Conservation (phyloP, 2,113 vertebrate genomes). For the Candoia aspera region DNA sequence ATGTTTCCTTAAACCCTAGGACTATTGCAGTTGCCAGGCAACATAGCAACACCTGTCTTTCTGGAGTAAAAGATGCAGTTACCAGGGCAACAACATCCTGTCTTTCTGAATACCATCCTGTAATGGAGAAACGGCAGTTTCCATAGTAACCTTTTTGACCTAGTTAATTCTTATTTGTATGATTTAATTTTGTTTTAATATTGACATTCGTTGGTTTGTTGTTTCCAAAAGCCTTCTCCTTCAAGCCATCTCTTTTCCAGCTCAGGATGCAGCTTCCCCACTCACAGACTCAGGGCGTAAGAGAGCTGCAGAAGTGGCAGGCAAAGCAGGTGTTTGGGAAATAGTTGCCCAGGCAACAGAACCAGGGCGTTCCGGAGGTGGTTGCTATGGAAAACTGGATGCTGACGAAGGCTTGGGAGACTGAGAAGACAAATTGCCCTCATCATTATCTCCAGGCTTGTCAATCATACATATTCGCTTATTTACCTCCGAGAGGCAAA, state of each 20-base stretch:
- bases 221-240: conserved; percentile 32
- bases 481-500: conserved; percentile 72
- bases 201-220: conserved; percentile 4
- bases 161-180: conserved; percentile 65
- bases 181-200: conserved; percentile 49
- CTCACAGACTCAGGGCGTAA: conserved; percentile 47
- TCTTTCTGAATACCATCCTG: conserved; percentile 69
- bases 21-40: conserved; percentile 57
- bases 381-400: conserved; percentile 89
- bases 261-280: conserved; percentile 35
- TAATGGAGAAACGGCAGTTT: conserved; percentile 73
- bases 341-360: conserved; percentile 85
- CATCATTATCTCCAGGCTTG: conserved; percentile 83
- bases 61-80: conserved; percentile 66
- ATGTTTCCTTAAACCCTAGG: conserved; percentile 56
- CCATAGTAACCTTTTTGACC: conserved; percentile 80
- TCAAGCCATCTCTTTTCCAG: conserved; percentile 24
- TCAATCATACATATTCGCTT: conserved; percentile 79
- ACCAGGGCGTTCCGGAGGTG: conserved; percentile 83
- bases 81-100: conserved; percentile 74
- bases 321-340: conserved; percentile 79
- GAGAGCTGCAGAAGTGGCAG: conserved; percentile 63
- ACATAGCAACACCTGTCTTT: conserved; percentile 70
- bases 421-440: conserved; percentile 83
- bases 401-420: conserved; percentile 85